These are phyloP conservation scores for Dyspetes luteomarginatus DNA, from an alignment of 2,888 invertebrate species.

Conservation along the genomic window DNA sequence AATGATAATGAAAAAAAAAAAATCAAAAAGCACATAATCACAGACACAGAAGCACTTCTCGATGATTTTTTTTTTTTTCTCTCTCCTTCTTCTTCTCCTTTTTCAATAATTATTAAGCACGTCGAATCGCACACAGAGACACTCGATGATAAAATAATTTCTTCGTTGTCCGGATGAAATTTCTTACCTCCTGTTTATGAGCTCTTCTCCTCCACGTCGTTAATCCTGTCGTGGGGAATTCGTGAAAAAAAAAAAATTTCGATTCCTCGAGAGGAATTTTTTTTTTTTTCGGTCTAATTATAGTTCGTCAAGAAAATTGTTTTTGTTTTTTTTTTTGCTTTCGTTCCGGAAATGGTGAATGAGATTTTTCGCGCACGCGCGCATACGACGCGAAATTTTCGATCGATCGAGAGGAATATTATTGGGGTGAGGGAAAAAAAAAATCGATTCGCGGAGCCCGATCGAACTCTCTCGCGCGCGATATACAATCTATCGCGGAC, in stretches of 20 bases:
- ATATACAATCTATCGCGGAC: constrained; percentile 81
- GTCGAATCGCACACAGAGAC: constrained; percentile 29
- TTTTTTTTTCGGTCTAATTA: background rate
- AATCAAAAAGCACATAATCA: constrained; percentile 28
- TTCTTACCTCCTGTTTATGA: constrained; percentile 56
- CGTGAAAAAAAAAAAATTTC: background rate
- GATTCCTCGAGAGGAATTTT: background rate
- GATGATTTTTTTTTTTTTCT: constrained; percentile 1
- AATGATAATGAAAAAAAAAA: background rate
- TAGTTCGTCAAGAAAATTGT: background rate
- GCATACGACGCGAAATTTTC: background rate
- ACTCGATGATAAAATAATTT: constrained; percentile 36
- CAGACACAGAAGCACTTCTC: constrained; percentile 40
- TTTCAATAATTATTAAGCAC: constrained; percentile 16
- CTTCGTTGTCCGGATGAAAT: constrained; percentile 24
- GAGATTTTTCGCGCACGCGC: background rate
- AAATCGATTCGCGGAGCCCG: constrained; percentile 67
- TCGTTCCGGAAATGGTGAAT: background rate
- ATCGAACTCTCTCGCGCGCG: constrained; percentile 75
- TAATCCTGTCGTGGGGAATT: constrained; percentile 29
- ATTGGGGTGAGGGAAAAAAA: constrained; percentile 17
- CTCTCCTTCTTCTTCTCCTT: background rate
- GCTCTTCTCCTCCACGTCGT: constrained; percentile 33
- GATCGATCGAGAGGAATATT: constrained; percentile 9
- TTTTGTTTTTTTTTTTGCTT: background rate